These are phyloP conservation scores for Mastacembelus armatus DNA, from an alignment of 2,797 vertebrate species.

Conservation along the genomic window DNA sequence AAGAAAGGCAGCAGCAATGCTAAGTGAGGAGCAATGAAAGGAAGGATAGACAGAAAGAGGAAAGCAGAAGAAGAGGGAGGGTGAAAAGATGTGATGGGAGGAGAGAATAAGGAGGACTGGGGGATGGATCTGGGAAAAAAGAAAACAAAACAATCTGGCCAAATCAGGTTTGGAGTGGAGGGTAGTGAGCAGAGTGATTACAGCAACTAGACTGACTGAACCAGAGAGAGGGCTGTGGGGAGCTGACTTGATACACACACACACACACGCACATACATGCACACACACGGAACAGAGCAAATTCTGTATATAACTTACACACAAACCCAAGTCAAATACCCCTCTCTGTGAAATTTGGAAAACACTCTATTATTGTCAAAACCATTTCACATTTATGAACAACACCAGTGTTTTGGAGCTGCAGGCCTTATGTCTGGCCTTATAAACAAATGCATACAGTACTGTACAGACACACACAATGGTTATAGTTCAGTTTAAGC, in stretches of 20 bases:
- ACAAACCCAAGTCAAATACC: slow-evolving; percentile 47
- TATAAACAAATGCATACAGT: slow-evolving; percentile 39
- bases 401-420: slow-evolving; percentile 41
- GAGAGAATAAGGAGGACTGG: slow-evolving; percentile 28
- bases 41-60: slow-evolving; percentile 13
- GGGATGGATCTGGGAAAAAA: slow-evolving; percentile 44
- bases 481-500: slow-evolving; percentile 47
- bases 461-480: neutral
- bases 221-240: slow-evolving; percentile 75
- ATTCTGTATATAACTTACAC: slow-evolving; percentile 41
- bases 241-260: slow-evolving; percentile 53
- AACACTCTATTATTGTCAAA: slow-evolving; percentile 58
- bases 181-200: slow-evolving; percentile 80
- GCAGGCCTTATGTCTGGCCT: slow-evolving; percentile 24
- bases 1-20: slow-evolving; percentile 8
- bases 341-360: slow-evolving; percentile 52
- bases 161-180: slow-evolving; percentile 84
- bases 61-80: slow-evolving; percentile 4
- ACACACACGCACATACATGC: slow-evolving; percentile 25
- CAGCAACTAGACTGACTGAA: slow-evolving; percentile 80
- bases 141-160: slow-evolving; percentile 76
- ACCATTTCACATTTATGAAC: slow-evolving; percentile 45
- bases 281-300: slow-evolving; percentile 19
- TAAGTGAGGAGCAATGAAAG: neutral
- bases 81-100: slow-evolving; percentile 34